Base-by-base conservation (phyloP, 2,113 vertebrate species). In the Hyla sarda region DNA sequence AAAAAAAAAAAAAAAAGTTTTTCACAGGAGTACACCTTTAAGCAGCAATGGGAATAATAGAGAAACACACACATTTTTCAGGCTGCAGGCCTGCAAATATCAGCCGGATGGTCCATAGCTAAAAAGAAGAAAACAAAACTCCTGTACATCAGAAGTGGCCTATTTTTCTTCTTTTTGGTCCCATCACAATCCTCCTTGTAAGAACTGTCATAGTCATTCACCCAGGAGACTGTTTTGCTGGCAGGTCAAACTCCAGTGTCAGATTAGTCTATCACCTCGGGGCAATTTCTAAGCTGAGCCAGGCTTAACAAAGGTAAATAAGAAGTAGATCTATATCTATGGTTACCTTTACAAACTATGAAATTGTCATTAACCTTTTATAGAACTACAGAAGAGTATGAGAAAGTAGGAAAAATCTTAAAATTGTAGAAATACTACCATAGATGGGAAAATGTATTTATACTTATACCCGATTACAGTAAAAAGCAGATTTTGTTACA, bases 261-360 rank as follows among this genome's bases (percentile, higher is more conserved):
- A 79, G 76, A 79, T 79, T 79, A 79, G 76, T 37, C 76, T 56
- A 54, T 79, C 76, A 79, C 76, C 52, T 32, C 6, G 11, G 28
- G 76, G 50, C 76, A 79, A 79, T 34, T 56, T 37, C 52, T 79
- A 54, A 54, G 76, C 52, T 56, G 52, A 54, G 28, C 21, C 30
- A 56, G 30, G 76, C 76, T 79, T 56, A 79, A 79, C 52, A 56
- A 79, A 58, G 21, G 48, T 79, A 56, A 56, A 79, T 79, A 58
- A 58, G 58, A 54, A 79, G 32, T 34, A 79, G 32, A 79, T 79
- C 76, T 79, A 54, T 56, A 54, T 79, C 76, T 79, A 37, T 79
- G 50, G 30, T 56, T 79, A 58, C 52, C 19, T 56, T 32, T 41
- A 25, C 21, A 37, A 34, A 32, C 34, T 56, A 79, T 34, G 52